Percentiles rank a stretch among this genome's conserved stretches.
Conservation (phyloP, 2,888 invertebrate genomes). For the Antitype chi region DNA sequence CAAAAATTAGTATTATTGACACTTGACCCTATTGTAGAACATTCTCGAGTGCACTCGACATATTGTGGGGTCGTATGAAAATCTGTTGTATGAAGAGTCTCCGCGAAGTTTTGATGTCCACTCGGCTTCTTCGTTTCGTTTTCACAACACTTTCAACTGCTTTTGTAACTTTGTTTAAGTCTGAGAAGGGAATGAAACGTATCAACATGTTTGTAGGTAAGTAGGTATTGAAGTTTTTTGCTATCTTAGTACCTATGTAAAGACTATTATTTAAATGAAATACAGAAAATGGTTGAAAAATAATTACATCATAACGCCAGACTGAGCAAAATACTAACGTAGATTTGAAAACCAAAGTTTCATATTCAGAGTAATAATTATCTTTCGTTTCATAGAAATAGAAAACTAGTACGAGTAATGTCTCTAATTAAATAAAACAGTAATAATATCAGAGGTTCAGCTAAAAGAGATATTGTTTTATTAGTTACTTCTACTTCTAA, state of each 20-base stretch:
- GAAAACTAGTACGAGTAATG: background rate
- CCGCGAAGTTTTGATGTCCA: constrained; percentile 44
- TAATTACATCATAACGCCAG: background rate
- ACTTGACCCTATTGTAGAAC: constrained; percentile 60
- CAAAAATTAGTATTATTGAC: constrained; percentile 63
- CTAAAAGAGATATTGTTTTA: constrained; percentile 12
- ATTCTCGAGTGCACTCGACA: constrained; percentile 48
- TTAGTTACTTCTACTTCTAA: constrained; percentile 7
- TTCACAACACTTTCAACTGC: constrained; percentile 22
- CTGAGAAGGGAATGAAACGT: background rate
- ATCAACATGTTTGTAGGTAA: background rate
- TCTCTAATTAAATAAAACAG: constrained; percentile 10
- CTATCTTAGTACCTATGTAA: background rate
- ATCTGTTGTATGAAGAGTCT: constrained; percentile 55
- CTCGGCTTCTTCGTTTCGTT: constrained; percentile 29
- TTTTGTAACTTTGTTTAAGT: constrained; percentile 22
- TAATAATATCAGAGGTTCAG: constrained; percentile 21
- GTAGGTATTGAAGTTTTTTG: background rate
- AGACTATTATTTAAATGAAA: background rate
- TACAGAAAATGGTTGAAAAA: background rate
- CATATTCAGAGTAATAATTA: background rate
- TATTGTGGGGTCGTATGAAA: constrained; percentile 54
- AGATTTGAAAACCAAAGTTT: background rate
- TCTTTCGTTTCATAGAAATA: background rate
- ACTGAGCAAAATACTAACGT: background rate